phyloP scores from a whole-genome alignment of 2,888 invertebrate species.

The Sminthurinus aureus region DNA sequence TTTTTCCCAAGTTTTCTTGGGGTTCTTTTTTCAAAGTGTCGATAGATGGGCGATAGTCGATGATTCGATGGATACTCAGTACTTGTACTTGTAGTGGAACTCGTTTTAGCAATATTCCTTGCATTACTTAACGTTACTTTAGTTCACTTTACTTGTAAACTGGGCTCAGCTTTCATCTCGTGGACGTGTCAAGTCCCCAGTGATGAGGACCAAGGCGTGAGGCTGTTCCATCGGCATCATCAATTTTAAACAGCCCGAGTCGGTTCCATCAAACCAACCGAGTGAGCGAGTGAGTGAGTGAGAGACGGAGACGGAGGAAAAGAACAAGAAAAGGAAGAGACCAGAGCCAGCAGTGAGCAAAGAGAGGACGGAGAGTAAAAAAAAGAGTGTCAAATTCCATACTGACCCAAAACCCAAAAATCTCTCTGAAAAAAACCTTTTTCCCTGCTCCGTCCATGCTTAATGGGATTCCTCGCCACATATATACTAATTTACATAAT shows the following conservation, averaged over 20 bases:
- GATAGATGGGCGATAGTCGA: no score
- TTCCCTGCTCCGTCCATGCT: background rate
- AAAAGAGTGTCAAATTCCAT: conserved; percentile 54
- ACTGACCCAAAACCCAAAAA: conserved; percentile 50
- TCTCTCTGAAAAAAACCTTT: no score
- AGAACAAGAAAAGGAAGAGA: conserved; percentile 15
- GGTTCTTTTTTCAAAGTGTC: background rate
- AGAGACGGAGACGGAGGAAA: conserved; percentile 17
- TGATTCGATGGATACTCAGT: no score
- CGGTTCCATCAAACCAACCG: conserved; percentile 3
- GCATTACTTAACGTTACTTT: background rate
- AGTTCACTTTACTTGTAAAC: background rate
- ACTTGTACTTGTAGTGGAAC: no score
- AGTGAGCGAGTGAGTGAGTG: conserved; percentile 21
- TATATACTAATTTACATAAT: conserved; percentile 58
- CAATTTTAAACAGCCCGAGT: conserved; percentile 39
- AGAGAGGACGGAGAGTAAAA: conserved; percentile 2
- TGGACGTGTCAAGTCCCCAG: conserved; percentile 44
- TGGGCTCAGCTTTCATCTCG: conserved; percentile 43
- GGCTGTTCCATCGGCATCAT: conserved; percentile 39
- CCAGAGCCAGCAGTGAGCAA: no score
- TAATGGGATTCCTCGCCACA: conserved; percentile 48
- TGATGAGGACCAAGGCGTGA: conserved; percentile 42
- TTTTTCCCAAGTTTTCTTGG: background rate
- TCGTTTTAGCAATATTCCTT: background rate